Evolutionary conservation across 2,113 vertebrate genomes (phyloP).

Genomic region (Orycteropus afer): DNA sequence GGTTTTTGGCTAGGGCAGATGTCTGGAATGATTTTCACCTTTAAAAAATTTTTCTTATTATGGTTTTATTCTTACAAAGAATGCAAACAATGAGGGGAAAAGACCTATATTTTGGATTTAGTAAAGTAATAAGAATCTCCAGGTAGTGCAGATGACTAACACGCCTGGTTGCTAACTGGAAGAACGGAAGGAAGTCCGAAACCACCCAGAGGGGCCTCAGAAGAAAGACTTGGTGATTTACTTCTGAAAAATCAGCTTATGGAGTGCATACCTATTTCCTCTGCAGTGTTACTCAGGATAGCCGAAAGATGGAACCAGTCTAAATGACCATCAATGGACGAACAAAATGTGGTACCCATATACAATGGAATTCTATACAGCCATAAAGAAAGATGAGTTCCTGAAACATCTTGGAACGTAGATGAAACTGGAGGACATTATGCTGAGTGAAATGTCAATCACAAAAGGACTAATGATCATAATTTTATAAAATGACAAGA

Average conservation of each 20-base stretch:
- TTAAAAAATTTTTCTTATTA: not conserved
- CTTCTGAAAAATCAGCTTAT: not conserved
- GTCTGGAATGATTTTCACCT: conserved; percentile 24
- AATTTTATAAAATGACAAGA: not conserved
- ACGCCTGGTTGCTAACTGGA: not conserved
- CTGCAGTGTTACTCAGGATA: not conserved
- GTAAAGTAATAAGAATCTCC: not conserved
- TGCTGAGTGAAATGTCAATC: not conserved
- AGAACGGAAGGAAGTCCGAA: not conserved
- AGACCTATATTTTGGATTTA: not conserved
- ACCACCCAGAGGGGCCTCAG: not conserved
- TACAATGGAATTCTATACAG: not conserved
- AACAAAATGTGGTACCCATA: not conserved
- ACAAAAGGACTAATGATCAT: not conserved
- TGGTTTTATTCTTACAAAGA: conserved; percentile 13
- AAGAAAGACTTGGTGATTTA: not conserved
- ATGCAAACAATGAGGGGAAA: not conserved
- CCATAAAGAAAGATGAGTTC: not conserved
- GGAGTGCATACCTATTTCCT: not conserved
- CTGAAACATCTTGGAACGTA: not conserved
- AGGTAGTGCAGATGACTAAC: not conserved
- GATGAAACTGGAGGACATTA: not conserved
- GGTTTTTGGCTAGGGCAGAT: not conserved
- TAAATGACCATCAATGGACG: not conserved
- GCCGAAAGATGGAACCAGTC: not conserved